Base-by-base conservation (phyloP, 2,888 invertebrate genomes). In the Torymus aiolomorphi region DNA sequence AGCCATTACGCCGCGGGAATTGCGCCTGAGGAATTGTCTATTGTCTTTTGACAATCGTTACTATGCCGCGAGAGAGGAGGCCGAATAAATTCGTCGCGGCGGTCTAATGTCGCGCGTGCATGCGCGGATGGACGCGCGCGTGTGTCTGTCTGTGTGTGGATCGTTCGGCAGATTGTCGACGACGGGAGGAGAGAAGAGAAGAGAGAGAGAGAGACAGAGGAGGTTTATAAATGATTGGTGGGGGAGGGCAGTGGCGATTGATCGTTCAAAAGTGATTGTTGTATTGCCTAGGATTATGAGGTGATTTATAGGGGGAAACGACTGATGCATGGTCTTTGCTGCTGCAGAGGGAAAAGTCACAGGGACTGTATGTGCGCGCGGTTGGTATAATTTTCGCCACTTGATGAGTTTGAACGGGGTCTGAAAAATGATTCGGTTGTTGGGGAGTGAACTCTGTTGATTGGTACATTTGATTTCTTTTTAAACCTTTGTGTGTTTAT, bases 11-110 rank as follows among this genome's bases (percentile, higher is more conserved):
- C 59, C 69, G 67, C 69, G 62, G 67, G 63, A 69, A 78, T 78
- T 69, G 69, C 74, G 51, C 31, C 31, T 65, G 72, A 71, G 57
- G 72, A 73, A 78, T 78, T 73, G 73, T 67, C 78, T 67, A 73
- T 73, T 78, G 78, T 78, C 78, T 73, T 73, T 78, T 73, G 78
- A 67, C 76, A 62, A 73, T 67, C 73, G 73, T 78, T 72, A 66
- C 66, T 24, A 52, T 42, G 72, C 42, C 63, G 49, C 14, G 61
- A 72, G 42, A 66, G 18, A 52, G 8, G 8, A 31, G 13, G 52
- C 63, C 54, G 42, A 63, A 31, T 73, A 63, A 63, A 62, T 73
- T 56, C 42, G 31, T 54, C 71, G 61, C 52, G 31, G 51, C n/a
- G 18, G 14, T 13, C 13, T 59, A 31, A 31, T 31, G 31, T 31